Evolutionary conservation across 2,113 vertebrate genomes (phyloP).

Genomic region (Pardalotus punctatus): DNA sequence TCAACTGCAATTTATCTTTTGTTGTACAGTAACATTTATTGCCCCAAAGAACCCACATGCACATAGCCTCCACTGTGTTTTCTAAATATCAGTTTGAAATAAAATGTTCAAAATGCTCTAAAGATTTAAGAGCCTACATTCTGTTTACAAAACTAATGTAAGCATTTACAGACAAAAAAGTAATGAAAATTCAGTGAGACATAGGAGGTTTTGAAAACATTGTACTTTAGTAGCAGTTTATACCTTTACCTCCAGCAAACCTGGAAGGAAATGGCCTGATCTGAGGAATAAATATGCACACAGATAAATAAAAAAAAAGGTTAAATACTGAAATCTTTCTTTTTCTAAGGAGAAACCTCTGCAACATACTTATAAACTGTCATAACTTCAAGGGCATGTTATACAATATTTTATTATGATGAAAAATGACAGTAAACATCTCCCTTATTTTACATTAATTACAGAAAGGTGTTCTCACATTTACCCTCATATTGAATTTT

Average conservation of each 20-base stretch:
- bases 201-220: neutral
- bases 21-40: neutral
- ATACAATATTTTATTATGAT: neutral
- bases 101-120: neutral
- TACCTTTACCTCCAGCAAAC: neutral
- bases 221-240: neutral
- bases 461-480: neutral
- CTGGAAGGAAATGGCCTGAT: neutral
- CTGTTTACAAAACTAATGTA: neutral
- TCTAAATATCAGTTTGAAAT: conserved; percentile 4
- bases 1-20: conserved; percentile 21
- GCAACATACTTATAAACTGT: neutral
- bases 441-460: conserved; percentile 8
- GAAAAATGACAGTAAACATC: conserved; percentile 35
- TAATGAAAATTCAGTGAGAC: neutral
- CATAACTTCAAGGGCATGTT: neutral
- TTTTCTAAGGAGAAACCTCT: neutral
- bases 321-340: neutral
- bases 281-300: neutral
- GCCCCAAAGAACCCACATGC: neutral
- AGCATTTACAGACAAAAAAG: neutral
- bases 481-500: neutral
- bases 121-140: neutral
- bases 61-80: neutral
- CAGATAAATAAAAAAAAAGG: neutral